Conservation (phyloP, 2,888 invertebrate genomes). For the Eubasilissa splendida region DNA sequence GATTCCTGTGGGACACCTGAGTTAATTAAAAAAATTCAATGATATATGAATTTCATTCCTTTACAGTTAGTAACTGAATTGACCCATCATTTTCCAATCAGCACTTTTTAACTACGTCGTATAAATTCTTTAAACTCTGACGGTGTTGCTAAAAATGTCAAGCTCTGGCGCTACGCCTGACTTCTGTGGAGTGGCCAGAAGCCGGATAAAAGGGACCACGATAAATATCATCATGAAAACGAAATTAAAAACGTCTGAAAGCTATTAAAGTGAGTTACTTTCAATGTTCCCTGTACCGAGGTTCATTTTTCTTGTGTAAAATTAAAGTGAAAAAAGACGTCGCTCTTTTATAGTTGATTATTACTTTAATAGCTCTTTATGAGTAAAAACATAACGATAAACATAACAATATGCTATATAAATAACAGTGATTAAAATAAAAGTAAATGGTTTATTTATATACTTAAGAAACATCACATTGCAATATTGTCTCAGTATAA, state of each 20-base stretch:
- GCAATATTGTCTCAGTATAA: too few species aligned
- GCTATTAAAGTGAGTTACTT: conserved; percentile 23
- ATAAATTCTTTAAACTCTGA: not conserved
- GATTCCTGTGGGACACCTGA: too few species aligned
- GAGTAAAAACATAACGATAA: too few species aligned
- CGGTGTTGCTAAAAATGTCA: not conserved
- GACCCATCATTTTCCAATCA: too few species aligned
- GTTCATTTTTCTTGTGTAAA: conserved; percentile 11
- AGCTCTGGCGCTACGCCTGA: not conserved
- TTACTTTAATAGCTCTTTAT: too few species aligned
- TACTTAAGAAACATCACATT: too few species aligned
- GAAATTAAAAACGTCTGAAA: conserved; percentile 39
- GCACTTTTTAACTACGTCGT: not conserved
- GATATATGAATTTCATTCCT: too few species aligned
- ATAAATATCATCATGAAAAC: conserved; percentile 26
- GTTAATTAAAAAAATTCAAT: too few species aligned
- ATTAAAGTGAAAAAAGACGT: conserved; percentile 8
- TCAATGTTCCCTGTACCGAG: not conserved
- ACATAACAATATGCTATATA: too few species aligned
- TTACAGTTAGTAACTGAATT: too few species aligned
- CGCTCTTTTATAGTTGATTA: not conserved
- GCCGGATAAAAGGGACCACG: conserved; percentile 8
- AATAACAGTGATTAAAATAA: too few species aligned
- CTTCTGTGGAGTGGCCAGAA: not conserved
- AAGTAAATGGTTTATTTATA: too few species aligned